Conservation (phyloP, 2,797 vertebrate species). For the Manis crassicaudata region DNA sequence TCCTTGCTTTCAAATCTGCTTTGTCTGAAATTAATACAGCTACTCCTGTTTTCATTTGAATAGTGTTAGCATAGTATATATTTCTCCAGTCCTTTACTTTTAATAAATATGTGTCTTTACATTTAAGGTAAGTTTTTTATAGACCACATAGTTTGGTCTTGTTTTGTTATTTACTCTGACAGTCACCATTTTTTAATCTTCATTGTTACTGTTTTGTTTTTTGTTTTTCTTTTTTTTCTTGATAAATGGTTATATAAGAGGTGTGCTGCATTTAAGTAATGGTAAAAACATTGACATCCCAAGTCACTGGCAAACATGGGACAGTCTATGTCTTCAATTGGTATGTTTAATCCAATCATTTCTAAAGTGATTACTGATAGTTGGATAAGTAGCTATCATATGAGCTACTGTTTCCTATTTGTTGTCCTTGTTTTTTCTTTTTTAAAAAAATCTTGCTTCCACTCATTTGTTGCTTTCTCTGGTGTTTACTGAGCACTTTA, state of each 20-base stretch:
- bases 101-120: not conserved
- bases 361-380: not conserved
- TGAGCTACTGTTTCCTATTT: not conserved
- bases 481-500: not conserved
- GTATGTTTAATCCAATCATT: not conserved
- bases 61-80: not conserved
- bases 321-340: not conserved
- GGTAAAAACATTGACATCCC: not conserved
- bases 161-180: not conserved
- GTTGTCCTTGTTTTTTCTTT: not conserved
- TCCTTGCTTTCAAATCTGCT: not conserved
- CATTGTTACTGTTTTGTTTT: not conserved
- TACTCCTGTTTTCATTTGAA: not conserved
- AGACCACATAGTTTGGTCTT: not conserved
- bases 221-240: not conserved
- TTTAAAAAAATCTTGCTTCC: not conserved
- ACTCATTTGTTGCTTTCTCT: not conserved
- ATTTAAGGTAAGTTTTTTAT: not conserved
- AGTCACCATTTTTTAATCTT: not conserved
- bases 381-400: not conserved
- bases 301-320: not conserved
- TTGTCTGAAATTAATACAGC: not conserved
- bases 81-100: not conserved
- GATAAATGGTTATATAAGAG: not conserved
- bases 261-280: not conserved